phyloP scores from a whole-genome alignment of 2,113 vertebrate genomes.

The Rynchops niger region DNA sequence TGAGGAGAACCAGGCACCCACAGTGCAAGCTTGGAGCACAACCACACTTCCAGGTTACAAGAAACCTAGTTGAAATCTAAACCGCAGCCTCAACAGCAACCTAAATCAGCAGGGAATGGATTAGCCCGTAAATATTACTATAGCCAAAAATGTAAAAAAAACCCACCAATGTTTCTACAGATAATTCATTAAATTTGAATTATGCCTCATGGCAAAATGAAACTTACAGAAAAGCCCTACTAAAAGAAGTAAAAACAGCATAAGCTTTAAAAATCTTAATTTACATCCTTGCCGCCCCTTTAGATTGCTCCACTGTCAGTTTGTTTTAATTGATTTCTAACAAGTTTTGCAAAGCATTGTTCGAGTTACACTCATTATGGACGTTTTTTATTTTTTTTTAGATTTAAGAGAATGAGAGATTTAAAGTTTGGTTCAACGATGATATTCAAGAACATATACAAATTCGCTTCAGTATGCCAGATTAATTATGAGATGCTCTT shows the following conservation, averaged over 20 bases:
- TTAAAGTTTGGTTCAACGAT: neutral
- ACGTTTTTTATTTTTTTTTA: neutral
- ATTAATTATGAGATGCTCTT: neutral
- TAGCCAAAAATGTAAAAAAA: neutral
- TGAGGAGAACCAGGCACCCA: neutral
- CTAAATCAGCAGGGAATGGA: neutral
- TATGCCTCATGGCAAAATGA: neutral
- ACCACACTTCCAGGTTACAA: neutral
- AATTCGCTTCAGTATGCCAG: neutral
- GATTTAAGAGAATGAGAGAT: neutral
- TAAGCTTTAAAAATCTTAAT: neutral
- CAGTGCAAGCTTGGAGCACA: neutral
- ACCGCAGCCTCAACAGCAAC: neutral
- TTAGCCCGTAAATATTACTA: neutral
- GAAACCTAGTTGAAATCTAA: neutral
- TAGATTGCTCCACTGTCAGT: neutral
- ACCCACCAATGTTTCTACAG: neutral
- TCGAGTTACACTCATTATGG: neutral
- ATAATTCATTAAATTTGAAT: neutral
- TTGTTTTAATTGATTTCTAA: neutral
- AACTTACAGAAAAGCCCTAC: neutral
- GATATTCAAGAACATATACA: neutral
- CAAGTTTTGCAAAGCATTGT: neutral
- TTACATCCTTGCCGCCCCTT: neutral
- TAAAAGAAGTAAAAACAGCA: neutral